phyloP scores from a whole-genome alignment of 2,797 vertebrate species.

The Parambassis ranga region DNA sequence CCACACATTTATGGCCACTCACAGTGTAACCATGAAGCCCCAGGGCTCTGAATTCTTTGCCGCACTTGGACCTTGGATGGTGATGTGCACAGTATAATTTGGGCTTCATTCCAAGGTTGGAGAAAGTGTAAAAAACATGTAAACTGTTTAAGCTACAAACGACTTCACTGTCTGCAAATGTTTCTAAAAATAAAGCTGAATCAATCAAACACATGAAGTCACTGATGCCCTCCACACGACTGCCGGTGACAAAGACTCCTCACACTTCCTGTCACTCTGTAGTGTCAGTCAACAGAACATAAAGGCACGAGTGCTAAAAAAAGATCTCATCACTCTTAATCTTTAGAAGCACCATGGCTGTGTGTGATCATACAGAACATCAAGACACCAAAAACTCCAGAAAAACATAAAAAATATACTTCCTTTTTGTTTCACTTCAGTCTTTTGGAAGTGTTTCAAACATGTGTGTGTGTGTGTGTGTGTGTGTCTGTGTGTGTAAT shows the following conservation, averaged over 20 bases:
- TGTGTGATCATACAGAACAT: not conserved
- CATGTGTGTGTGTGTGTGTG: not conserved
- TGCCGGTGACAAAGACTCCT: conserved; percentile 5
- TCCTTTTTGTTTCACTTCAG: not conserved
- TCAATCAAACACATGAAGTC: conserved; percentile 10
- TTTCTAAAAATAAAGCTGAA: conserved; percentile 47
- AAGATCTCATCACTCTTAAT: conserved; percentile 14
- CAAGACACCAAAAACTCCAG: not conserved
- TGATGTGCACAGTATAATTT: not conserved
- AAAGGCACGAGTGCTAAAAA: conserved; percentile 40
- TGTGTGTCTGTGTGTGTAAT: conserved; percentile 57
- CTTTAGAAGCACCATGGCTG: not conserved
- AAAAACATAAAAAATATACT: too few relatives aligned
- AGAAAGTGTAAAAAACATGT: not conserved
- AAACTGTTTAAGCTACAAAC: not conserved
- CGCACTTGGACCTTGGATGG: not conserved
- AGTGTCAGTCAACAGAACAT: conserved; percentile 21
- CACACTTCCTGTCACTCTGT: conserved; percentile 12
- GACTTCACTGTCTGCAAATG: not conserved
- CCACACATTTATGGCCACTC: not conserved
- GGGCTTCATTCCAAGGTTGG: not conserved
- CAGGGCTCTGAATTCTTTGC: not conserved
- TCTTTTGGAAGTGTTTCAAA: not conserved
- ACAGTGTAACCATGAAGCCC: not conserved
- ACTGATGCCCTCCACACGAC: not conserved